Evolutionary conservation across 2,888 invertebrate species (phyloP).

Genomic region (Seira musarum): DNA sequence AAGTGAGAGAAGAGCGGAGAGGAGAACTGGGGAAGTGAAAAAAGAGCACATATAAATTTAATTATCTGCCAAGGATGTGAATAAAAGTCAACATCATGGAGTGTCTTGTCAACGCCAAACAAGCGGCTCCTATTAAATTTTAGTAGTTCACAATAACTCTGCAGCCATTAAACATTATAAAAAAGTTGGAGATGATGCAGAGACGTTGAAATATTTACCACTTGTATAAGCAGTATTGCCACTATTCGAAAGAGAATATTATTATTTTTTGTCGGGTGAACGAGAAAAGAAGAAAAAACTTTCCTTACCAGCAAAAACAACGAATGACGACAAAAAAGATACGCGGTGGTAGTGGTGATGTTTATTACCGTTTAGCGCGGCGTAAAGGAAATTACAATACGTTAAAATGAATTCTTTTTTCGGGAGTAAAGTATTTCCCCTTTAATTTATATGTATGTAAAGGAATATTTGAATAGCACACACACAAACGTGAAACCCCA

Average conservation of each 20-base stretch:
- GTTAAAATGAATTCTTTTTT: constrained; percentile 4
- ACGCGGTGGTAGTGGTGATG: neutral
- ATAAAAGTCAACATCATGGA: constrained; percentile 63
- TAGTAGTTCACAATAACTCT: constrained; percentile 39
- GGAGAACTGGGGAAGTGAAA: constrained; percentile 17
- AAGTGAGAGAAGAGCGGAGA: constrained; percentile 13
- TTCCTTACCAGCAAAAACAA: constrained; percentile 36
- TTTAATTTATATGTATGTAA: neutral
- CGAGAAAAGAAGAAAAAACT: neutral
- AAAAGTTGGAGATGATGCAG: constrained; percentile 36
- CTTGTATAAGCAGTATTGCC: constrained; percentile 41
- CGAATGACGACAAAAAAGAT: constrained; percentile 33
- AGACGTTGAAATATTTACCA: constrained; percentile 58
- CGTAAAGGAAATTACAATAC: constrained; percentile 1
- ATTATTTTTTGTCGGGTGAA: neutral
- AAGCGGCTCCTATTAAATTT: constrained; percentile 57
- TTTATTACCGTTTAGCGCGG: neutral
- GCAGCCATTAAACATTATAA: constrained; percentile 48
- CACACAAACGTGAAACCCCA: neutral
- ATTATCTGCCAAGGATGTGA: constrained; percentile 63
- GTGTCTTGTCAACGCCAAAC: constrained; percentile 63
- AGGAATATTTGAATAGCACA: neutral
- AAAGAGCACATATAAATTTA: constrained; percentile 60
- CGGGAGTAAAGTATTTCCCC: neutral
- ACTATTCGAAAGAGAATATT: neutral